These are phyloP conservation scores for Peribatodes rhomboidaria DNA, from an alignment of 2,888 invertebrate genomes.

Conservation along the genomic window DNA sequence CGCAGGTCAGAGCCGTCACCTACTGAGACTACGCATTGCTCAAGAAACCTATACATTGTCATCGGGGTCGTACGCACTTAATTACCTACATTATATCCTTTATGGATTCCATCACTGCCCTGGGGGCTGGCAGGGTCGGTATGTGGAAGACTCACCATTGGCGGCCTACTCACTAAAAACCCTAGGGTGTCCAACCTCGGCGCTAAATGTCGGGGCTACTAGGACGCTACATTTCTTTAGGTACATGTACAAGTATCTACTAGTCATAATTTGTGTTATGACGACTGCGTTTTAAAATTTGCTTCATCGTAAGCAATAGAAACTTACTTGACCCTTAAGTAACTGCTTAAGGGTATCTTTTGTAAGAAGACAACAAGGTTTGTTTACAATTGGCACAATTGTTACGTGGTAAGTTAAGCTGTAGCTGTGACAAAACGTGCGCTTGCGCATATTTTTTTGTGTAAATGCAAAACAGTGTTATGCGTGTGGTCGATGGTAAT, in stretches of 20 bases:
- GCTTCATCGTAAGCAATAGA: not conserved
- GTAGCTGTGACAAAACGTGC: conserved; percentile 23
- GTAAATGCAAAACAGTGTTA: conserved; percentile 26
- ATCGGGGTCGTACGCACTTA: not conserved
- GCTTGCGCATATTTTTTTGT: conserved; percentile 24
- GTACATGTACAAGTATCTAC: too few relatives aligned
- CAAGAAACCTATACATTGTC: conserved; percentile 20
- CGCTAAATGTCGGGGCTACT: too few relatives aligned
- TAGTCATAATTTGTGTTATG: too few relatives aligned
- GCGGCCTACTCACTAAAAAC: too few relatives aligned
- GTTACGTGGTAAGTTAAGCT: conserved; percentile 7
- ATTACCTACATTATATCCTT: too few relatives aligned
- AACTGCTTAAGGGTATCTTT: too few relatives aligned
- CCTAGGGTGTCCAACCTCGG: too few relatives aligned
- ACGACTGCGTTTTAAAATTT: not conserved
- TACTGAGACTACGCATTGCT: conserved; percentile 9
- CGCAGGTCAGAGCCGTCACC: conserved; percentile 10
- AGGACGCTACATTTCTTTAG: too few relatives aligned
- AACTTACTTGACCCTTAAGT: not conserved
- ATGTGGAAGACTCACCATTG: too few relatives aligned
- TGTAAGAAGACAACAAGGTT: not conserved
- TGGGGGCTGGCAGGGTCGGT: not conserved
- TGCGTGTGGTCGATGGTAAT: conserved; percentile 23
- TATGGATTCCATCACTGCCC: too few relatives aligned
- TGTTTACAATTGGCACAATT: conserved; percentile 16